Conservation (phyloP, 2,888 invertebrate genomes). For the Stenodema calcarata region DNA sequence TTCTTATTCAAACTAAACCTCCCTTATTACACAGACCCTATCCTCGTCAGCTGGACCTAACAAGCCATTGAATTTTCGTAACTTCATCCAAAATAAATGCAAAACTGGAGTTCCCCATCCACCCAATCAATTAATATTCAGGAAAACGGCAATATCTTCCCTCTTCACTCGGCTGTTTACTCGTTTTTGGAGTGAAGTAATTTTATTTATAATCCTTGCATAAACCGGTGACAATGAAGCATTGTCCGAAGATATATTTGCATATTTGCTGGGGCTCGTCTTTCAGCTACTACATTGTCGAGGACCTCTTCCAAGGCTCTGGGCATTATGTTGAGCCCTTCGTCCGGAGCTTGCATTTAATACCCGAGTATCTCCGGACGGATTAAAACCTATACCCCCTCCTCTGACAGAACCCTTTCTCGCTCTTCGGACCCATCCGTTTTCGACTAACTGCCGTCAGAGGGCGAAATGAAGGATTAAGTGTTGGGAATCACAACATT, state of each 20-base stretch:
- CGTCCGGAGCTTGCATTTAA: not conserved
- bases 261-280: not conserved
- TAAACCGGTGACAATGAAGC: not conserved
- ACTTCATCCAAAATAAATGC: not conserved
- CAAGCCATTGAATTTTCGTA: not conserved
- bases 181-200: not conserved
- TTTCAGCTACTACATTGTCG: too few relatives aligned
- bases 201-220: not conserved
- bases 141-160: not conserved
- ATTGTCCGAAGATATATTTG: constrained; percentile 7
- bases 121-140: not conserved
- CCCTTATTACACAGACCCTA: not conserved
- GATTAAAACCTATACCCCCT: not conserved
- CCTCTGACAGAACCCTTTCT: not conserved
- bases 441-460: not conserved
- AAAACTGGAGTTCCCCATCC: not conserved
- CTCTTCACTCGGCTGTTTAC: not conserved
- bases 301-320: too few relatives aligned
- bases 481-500: not conserved
- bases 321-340: not conserved
- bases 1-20: not conserved
- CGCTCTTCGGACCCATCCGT: not conserved
- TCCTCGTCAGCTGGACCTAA: not conserved
- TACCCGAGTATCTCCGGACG: not conserved
- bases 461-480: not conserved